Evolutionary conservation across 2,888 invertebrate species (phyloP).

Genomic region (Ernsta delagoae): DNA sequence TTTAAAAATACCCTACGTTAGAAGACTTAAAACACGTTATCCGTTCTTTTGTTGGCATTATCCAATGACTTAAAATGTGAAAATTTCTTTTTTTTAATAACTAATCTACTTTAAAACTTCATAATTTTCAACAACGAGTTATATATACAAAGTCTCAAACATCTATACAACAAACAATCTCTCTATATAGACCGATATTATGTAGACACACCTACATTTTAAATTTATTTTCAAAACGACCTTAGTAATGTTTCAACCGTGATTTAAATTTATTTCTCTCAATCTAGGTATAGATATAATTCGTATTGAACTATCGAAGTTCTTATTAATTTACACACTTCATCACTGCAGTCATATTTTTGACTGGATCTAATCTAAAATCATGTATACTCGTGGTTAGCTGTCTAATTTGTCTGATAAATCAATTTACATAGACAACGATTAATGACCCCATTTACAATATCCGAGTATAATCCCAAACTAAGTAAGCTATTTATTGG

Average conservation of each 20-base stretch:
- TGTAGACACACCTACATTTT: conserved; percentile 18
- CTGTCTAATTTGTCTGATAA: too few species aligned
- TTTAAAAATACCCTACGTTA: too few species aligned
- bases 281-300: conserved; percentile 19
- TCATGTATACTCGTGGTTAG: too few species aligned
- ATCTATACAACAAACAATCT: conserved; percentile 70
- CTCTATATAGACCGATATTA: conserved; percentile 49
- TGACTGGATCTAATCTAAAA: too few species aligned
- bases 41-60: not conserved
- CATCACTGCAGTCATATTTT: not conserved
- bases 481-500: too few species aligned
- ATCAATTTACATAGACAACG: too few species aligned
- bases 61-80: not conserved
- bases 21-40: conserved; percentile 15
- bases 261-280: conserved; percentile 1
- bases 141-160: conserved; percentile 56
- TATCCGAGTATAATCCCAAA: too few species aligned
- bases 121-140: conserved; percentile 63
- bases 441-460: too few species aligned
- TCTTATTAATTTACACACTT: not conserved
- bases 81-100: not conserved
- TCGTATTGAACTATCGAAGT: conserved; percentile 17
- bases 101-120: conserved; percentile 48
- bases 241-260: conserved; percentile 4
- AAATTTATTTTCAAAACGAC: conserved; percentile 39